These are phyloP conservation scores for Mormyrus proboscirostris DNA, from an alignment of 2,797 vertebrate species.

Conservation along the genomic window DNA sequence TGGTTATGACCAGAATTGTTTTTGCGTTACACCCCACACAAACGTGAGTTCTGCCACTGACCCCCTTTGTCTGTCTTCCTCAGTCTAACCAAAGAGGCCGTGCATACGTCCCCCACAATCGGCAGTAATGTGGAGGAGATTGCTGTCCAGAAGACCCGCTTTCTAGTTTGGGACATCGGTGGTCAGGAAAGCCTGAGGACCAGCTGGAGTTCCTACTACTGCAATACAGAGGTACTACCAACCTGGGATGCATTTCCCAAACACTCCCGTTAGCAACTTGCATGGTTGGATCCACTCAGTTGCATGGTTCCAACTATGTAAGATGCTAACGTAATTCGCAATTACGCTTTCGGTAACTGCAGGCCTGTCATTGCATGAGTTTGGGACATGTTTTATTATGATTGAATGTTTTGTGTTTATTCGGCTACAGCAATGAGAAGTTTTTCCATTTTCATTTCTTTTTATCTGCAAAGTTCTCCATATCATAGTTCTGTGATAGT, in stretches of 20 bases:
- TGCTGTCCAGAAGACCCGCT: conserved; percentile 66
- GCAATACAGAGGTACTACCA: conserved; percentile 69
- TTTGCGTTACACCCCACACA: neutral
- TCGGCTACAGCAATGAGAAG: neutral
- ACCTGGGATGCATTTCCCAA: too few species aligned
- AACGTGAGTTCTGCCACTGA: neutral
- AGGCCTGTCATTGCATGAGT: neutral
- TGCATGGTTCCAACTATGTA: neutral
- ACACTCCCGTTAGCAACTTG: neutral
- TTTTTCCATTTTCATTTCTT: neutral
- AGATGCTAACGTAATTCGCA: neutral
- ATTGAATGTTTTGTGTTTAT: neutral
- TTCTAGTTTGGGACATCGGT: conserved; percentile 79
- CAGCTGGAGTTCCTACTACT: conserved; percentile 72
- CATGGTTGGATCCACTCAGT: neutral
- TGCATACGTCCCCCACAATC: conserved; percentile 73
- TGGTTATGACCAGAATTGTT: neutral
- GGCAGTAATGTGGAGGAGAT: conserved; percentile 81
- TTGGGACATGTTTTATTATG: neutral
- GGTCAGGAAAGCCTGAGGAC: conserved; percentile 73
- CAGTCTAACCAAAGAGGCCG: conserved; percentile 75
- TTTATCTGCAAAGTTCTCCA: neutral
- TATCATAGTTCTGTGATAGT: neutral
- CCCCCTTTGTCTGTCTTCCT: neutral
- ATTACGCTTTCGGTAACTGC: neutral